A percentile compares a stretch with the other conserved stretches of the same genome.
Evolutionary conservation across 2,113 vertebrate genomes (phyloP).

Genomic region (Aegithalos caudatus): DNA sequence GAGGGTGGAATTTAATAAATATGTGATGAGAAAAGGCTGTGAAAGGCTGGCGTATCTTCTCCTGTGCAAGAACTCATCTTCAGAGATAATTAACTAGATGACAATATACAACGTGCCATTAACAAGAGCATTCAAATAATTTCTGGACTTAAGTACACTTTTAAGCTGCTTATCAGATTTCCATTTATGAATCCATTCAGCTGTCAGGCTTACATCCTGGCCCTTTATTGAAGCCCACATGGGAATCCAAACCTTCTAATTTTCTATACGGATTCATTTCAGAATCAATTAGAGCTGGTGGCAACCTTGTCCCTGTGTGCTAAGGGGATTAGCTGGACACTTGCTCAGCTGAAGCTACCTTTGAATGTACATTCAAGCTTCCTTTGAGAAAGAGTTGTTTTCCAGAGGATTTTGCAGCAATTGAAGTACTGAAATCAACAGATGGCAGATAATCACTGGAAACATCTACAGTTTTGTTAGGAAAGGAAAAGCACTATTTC

Average conservation of each 20-base stretch:
- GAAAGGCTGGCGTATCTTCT: constrained; percentile 65
- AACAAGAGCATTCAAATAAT: constrained; percentile 80
- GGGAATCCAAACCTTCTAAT: constrained; percentile 85
- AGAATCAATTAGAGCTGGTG: constrained; percentile 91
- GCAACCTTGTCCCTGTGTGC: constrained; percentile 79
- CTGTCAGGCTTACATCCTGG: constrained; percentile 80
- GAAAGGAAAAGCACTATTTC: constrained; percentile 44
- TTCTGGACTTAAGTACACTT: constrained; percentile 79
- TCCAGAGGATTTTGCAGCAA: constrained; percentile 70
- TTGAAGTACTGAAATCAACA: constrained; percentile 77
- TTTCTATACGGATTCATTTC: constrained; percentile 85
- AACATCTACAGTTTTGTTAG: constrained; percentile 52
- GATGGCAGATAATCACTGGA: constrained; percentile 82
- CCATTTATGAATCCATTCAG: constrained; percentile 78
- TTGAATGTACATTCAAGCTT: constrained; percentile 73
- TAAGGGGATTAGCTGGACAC: constrained; percentile 85
- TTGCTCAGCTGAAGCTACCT: constrained; percentile 77
- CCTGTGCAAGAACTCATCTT: constrained; percentile 74
- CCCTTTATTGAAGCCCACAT: constrained; percentile 77
- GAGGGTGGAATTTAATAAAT: constrained; percentile 84
- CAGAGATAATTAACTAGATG: constrained; percentile 81
- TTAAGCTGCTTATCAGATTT: constrained; percentile 86
- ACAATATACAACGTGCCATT: constrained; percentile 77
- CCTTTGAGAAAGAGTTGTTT: constrained; percentile 74
- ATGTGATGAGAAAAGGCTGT: constrained; percentile 76